Evolutionary conservation across 2,888 invertebrate species (phyloP).

Genomic region (Plemyria rubiginata): DNA sequence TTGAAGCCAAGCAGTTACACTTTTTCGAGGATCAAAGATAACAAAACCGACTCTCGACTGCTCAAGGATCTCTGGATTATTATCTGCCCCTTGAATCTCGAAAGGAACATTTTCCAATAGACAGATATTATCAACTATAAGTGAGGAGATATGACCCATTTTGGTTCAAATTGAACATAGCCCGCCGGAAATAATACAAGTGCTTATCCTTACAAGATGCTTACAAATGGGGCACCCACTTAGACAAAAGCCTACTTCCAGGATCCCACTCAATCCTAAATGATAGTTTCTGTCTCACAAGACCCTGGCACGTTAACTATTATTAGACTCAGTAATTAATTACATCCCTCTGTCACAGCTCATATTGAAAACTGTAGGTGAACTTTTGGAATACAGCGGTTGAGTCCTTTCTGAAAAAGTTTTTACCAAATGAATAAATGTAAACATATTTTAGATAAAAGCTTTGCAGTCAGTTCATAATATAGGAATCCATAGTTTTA

Average conservation of each 20-base stretch:
- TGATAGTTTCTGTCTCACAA: conserved; percentile 66
- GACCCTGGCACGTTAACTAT: conserved; percentile 52
- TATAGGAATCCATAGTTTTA: no score
- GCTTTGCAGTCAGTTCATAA: no score
- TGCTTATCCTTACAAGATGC: conserved; percentile 34
- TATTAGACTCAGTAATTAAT: conserved; percentile 71
- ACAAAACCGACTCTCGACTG: not conserved
- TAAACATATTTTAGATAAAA: not conserved
- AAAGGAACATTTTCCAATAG: no score
- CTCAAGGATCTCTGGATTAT: no score
- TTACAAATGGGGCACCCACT: conserved; percentile 38
- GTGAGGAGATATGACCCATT: not conserved
- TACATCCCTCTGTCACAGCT: conserved; percentile 47
- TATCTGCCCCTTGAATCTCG: no score
- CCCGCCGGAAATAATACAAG: conserved; percentile 14
- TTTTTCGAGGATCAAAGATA: no score
- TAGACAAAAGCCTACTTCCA: conserved; percentile 43
- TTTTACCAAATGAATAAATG: not conserved
- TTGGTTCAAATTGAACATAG: conserved; percentile 11
- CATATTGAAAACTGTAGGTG: conserved; percentile 5
- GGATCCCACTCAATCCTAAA: conserved; percentile 60
- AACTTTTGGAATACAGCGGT: not conserved
- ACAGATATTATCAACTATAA: no score
- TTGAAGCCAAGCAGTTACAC: no score
- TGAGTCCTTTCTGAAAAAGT: not conserved